Base-by-base conservation (phyloP, 2,888 invertebrate species). In the Trilocha varians region DNA sequence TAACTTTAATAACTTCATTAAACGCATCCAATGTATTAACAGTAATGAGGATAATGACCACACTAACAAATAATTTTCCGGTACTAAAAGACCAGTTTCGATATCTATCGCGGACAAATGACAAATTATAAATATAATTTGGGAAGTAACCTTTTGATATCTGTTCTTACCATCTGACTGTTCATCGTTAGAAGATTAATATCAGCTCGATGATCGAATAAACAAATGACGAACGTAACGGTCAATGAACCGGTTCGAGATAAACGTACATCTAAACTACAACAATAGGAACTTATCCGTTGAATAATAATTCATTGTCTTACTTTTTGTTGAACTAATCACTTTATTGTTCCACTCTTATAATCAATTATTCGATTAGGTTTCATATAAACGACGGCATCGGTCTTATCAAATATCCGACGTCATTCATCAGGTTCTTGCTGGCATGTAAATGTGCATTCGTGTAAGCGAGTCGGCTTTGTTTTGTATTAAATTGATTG, bases 311-410 rank as follows among this genome's bases (percentile, higher is more conserved):
- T 66, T 84, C 83, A 82, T 84, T 84, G 84, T 84, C 82, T 78
- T 73, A 75, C 73, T 78, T 84, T 83, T 82, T 80, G 78, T 85
- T 70, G 61, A 74, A 79, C 82, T 85, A 85, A 84, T 84, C 83
- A 83, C 79, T 84, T 80, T 78, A 84, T 85, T 85, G 84, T 84
- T 84, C 76, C 68, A 68, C 66, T 78, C 70, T 70, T 75, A 73
- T 79, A 85, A 85, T 84, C 84, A 85, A 84, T 85, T 84, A 84
- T 73, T 82, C 79, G 77, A 78, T 84, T 83, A 78, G 69, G 69
- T 82, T 78, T 74, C 76, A 67, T 72, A 78, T 77, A 77, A 76
- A 76, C 66, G 77, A 70, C 78, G 69, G 71, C 62, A 63, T 59
- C 62, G 56, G 59, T 75, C 72, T 57, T 70, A 71, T 78, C 72